Evolutionary conservation across 2,797 vertebrate species (phyloP).

Genomic region (Sebastes elongatus): DNA sequence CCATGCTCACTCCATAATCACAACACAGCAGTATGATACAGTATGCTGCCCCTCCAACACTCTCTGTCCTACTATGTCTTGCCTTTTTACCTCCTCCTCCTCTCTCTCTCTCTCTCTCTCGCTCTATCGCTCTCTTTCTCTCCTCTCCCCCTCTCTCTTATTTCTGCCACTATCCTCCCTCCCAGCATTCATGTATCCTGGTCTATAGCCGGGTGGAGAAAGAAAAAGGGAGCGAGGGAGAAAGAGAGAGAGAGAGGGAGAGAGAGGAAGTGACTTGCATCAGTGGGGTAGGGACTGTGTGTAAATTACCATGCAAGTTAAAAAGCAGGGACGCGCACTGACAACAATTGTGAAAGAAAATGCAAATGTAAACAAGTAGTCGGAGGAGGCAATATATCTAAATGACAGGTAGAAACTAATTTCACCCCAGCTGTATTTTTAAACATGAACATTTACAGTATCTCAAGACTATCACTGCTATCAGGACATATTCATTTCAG

Average conservation of each 20-base stretch:
- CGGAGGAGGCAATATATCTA: neutral
- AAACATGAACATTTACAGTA: neutral
- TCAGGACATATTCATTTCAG: neutral
- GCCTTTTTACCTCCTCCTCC: constrained; percentile 41
- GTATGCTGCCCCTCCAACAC: constrained; percentile 66
- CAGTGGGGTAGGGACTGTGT: constrained; percentile 79
- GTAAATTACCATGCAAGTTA: constrained; percentile 75
- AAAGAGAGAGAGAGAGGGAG: constrained; percentile 44
- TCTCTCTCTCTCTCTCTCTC: constrained; percentile 28
- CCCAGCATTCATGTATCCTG: constrained; percentile 67
- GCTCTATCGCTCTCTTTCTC: constrained; percentile 17
- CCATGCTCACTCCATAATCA: constrained; percentile 66
- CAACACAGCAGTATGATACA: constrained; percentile 72
- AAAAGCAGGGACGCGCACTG: constrained; percentile 54
- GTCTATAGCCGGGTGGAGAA: constrained; percentile 68
- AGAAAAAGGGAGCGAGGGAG: constrained; percentile 35
- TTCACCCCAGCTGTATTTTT: neutral
- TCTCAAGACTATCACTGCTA: neutral
- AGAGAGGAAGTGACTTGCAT: constrained; percentile 75
- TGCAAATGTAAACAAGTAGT: neutral
- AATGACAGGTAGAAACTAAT: neutral
- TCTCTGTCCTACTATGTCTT: constrained; percentile 64
- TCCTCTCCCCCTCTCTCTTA: constrained; percentile 43
- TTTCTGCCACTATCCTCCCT: constrained; percentile 60
- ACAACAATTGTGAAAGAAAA: neutral